These are phyloP conservation scores for Rhinella marina DNA, from an alignment of 2,797 vertebrate species.

Conservation along the genomic window DNA sequence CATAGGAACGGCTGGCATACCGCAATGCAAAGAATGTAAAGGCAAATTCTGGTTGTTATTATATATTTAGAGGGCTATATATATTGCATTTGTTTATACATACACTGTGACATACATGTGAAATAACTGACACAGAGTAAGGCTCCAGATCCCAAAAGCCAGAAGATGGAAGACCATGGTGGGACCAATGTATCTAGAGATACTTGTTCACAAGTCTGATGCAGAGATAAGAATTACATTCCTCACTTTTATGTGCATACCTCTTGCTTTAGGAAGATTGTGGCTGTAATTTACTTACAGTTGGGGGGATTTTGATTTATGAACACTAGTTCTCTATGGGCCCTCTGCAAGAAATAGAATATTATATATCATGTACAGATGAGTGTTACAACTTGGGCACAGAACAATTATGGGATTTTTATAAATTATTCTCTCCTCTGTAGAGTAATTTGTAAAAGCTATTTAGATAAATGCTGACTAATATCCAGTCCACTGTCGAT, in stretches of 20 bases:
- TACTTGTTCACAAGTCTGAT: neutral
- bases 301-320: neutral
- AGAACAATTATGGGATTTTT: neutral
- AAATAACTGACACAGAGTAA: neutral
- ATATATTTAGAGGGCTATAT: neutral
- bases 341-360: neutral
- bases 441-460: neutral
- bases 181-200: neutral
- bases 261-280: neutral
- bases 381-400: neutral
- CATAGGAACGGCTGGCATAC: slow-evolving; percentile 22
- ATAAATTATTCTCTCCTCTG: neutral
- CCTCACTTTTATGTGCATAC: neutral
- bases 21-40: neutral
- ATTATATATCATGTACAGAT: neutral
- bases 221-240: neutral
- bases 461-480: neutral
- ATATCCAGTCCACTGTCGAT: neutral
- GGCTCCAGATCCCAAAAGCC: neutral
- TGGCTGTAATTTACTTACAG: slow-evolving; percentile 1
- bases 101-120: neutral
- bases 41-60: neutral
- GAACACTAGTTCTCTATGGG: neutral
- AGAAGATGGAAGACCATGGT: slow-evolving; percentile 3
- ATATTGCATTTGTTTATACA: neutral